Evolutionary conservation across 2,888 invertebrate genomes (phyloP), one percentile per base, ranked within the genome.

Genomic region (Nemoura dubitans): DNA sequence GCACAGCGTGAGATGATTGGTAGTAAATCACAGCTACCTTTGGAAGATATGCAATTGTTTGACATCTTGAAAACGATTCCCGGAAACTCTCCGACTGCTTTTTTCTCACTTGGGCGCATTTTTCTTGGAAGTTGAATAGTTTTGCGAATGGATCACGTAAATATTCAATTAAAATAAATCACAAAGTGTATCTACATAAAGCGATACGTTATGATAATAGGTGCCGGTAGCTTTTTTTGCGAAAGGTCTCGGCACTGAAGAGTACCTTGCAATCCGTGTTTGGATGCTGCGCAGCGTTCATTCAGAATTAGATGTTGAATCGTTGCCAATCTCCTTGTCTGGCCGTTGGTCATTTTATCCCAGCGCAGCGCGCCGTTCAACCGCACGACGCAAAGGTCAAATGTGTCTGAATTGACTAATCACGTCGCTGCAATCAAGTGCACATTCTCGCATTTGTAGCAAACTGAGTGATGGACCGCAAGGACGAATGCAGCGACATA

Each of bases 241-340:
- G 36, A 36, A 36, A 36, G 5, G 36, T 59, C 59, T 59, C 36
- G 59, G 21, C 10, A 14, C 59, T 59, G 2, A 36, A 21, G 59
- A 3, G 59, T 59, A 21, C 59, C 59, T 59, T 59, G 59, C 59
- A 10, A 59, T 59, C 14, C 14, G 59, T 59, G 21, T 59, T 36
- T 36, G 3, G 36, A 36, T 6, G 59, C 21, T 21, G 16, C 10
- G 21, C 10, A 59, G 59, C 14, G 21, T 59, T 59, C 59, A 59
- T 59, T 59, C 59, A 59, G 59, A 59, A 59, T 59, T 59, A 59
- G 59, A 59, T 59, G 59, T 59, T 59, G 59, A 59, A 59, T 59
- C 59, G 59, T 21, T 59, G 59, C 59, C 59, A 59, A 59, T 59
- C 14, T 7, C 21, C 59, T 10, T 59, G 59, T 59, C 59, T 59